Evolutionary conservation across 1,140 invertebrate species (phyloP), one percentile per base, ranked within the genome.

Genomic region (Brachionus rotundiformis): DNA sequence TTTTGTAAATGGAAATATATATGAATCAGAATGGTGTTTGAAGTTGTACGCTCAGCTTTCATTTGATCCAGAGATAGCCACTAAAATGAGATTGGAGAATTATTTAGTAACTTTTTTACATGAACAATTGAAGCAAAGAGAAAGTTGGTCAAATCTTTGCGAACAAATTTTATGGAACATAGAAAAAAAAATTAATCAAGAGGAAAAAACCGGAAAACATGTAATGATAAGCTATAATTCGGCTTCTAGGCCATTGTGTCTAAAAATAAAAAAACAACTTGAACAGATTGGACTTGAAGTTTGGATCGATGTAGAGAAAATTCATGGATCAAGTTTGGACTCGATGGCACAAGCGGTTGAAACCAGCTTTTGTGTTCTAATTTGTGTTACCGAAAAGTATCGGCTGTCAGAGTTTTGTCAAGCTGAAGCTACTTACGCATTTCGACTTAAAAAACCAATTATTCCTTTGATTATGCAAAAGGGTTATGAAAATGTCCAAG

Each of bases 311-410:
- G 81, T 84, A 11, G 84, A 84, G 10, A 54, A 83, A 16, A 84
- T 84, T 59, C 82, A 82, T 65, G 65, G 59, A 41, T 82, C 86
- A 2, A 87, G 86, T 29, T 61, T 88, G 23, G 85, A 88, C 68
- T 85, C 86, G 27, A 88, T 88, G 87, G 86, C 87, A 1, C 82
- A 85, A 41, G 87, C 87, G 11, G 86, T 88, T 16, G 87, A 88
- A 79, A 85, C 84, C 23, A 83, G 86, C 1, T 79, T 84, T 54
- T 84, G 87, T 4, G 83, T 88, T 2, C 61, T 88, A 6, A 82
- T 87, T 0, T 85, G 86, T 82, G 11, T 77, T 10, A 77, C 44
- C 7, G 73, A 77, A 33, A 77, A 77, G 25, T 77, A 77, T 59
- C 23, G 49, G 8, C 41, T 47, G 16, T 47, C 36, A 6, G 25